Evolutionary conservation across 2,113 vertebrate species (phyloP).

Genomic region (Beaufortia kweichowensis): DNA sequence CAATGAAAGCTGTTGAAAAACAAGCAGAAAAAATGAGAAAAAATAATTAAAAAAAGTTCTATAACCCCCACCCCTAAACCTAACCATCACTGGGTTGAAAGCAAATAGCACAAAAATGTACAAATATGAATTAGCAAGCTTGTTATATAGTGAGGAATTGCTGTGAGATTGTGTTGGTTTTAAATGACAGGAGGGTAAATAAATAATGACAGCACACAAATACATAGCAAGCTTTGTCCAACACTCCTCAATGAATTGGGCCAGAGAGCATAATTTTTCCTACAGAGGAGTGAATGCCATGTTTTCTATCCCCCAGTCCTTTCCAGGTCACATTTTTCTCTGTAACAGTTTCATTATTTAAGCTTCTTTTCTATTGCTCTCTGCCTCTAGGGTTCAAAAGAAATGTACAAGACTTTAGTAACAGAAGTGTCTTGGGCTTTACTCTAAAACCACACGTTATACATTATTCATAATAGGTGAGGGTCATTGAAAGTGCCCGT

Average conservation of each 20-base stretch:
- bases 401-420: constrained; percentile 46
- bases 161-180: too few relatives aligned
- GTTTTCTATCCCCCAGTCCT: constrained; percentile 30
- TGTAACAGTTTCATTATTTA: constrained; percentile 54
- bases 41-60: too few relatives aligned
- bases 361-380: constrained; percentile 44
- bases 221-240: constrained; percentile 15
- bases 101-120: too few relatives aligned
- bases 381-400: constrained; percentile 48
- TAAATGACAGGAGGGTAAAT: too few relatives aligned
- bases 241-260: constrained; percentile 35
- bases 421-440: constrained; percentile 33
- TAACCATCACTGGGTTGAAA: too few relatives aligned
- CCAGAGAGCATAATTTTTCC: constrained; percentile 1
- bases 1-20: too few relatives aligned
- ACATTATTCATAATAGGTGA: constrained; percentile 19
- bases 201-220: not conserved
- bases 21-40: too few relatives aligned
- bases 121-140: too few relatives aligned
- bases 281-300: constrained; percentile 12
- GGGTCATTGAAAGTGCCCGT: not conserved
- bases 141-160: too few relatives aligned
- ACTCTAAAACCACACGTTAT: constrained; percentile 22
- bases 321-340: constrained; percentile 49
- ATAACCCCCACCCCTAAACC: too few relatives aligned